Base-by-base conservation (phyloP, 64 coral and sea anemone genomes). In the Montipora capricornis region DNA sequence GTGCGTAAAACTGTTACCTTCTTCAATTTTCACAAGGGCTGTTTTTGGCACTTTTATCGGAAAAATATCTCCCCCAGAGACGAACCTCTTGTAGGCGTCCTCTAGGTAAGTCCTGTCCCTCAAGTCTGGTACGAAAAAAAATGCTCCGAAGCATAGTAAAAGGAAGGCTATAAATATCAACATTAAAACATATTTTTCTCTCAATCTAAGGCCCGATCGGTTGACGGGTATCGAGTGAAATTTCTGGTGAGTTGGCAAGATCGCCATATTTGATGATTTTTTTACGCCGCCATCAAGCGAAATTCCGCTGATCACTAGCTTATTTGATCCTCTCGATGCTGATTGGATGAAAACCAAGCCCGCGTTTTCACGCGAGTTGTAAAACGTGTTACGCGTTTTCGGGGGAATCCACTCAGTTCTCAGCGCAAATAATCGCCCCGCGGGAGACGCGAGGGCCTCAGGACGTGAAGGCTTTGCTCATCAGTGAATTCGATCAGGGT, bases 171-270 rank as follows among this genome's bases (percentile, higher is more conserved):
- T 61, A 94, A 96, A 99, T 90, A 99, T 96, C 86, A 99, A 78
- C 84, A 99, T 73, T 73, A 99, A 89, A 44, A 99, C 98, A 91
- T 99, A 99, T 76, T 99, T 99, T 90, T 99, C 98, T 76, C 95
- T 93, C 46, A 99, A 73, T 74, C 98, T 87, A 58, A 99, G 95
- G 6, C 98, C 92, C 48, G 91, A 96, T 96, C 95, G 81, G 16
- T 95, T 68, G 3, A 91, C 83, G 20, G 94, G 87, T 70, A 94
- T 94, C 17, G 96, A 67, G 5, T 97, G 96, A 94, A 80, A 94
- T 71, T 66, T 86, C 15, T 94, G 92, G 60, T 99, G 98, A 92
- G 98, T 99, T 94, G 98, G 98, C 92, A 99, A 90, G 44, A 96
- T 91, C 89, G 95, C 91, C 84, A 92, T 92, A 61, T 89, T 95